Percentiles rank a stretch among this genome's conserved stretches.
These are phyloP conservation scores for Pammene aurita DNA, from an alignment of 2,888 invertebrate genomes.

Conservation along the genomic window DNA sequence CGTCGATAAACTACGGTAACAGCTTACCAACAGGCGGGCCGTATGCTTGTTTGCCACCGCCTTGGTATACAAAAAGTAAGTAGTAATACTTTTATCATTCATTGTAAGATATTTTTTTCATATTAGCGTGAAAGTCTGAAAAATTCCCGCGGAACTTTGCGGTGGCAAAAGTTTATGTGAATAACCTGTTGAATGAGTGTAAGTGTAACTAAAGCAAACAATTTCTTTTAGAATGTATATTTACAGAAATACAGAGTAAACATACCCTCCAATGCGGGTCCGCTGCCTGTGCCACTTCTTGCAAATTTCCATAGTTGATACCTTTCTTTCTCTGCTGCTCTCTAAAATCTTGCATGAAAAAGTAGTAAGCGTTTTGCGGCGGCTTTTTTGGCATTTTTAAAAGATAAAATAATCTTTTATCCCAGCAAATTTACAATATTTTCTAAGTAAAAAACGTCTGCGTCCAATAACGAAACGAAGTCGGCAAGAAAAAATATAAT, in stretches of 20 bases:
- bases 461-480: no score
- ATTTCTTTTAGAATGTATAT: background rate
- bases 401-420: background rate
- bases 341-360: conserved; percentile 67
- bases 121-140: no score
- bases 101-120: no score
- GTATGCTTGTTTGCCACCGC: no score
- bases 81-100: no score
- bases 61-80: no score
- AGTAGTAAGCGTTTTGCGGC: conserved; percentile 67
- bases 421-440: background rate
- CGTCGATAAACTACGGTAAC: no score
- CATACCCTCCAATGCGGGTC: conserved; percentile 70
- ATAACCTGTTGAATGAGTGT: no score
- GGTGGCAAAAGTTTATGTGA: no score
- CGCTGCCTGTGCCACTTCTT: conserved; percentile 66
- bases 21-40: no score
- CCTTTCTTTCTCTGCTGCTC: conserved; percentile 66
- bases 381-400: conserved; percentile 69
- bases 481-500: background rate
- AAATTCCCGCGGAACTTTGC: no score
- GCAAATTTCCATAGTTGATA: conserved; percentile 57
- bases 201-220: no score
- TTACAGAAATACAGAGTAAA: background rate
- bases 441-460: background rate